Evolutionary conservation across 1,140 invertebrate genomes (phyloP).

Genomic region (Sweltsa coloradensis): DNA sequence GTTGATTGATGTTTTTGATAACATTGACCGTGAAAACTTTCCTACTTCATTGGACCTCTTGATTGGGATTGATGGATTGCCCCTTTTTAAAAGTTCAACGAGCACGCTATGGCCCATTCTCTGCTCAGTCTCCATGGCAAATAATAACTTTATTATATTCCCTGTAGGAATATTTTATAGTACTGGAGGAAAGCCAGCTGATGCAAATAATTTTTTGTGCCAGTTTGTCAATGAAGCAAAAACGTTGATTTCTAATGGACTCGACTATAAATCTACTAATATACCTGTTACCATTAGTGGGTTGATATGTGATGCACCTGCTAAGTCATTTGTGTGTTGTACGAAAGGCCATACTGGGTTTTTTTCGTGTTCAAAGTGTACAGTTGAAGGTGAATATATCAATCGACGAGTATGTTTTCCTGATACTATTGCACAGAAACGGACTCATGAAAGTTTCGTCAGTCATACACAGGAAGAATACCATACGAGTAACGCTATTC

Average conservation of each 20-base stretch:
- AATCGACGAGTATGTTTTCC: constrained; percentile 11
- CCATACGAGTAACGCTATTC: constrained; percentile 7
- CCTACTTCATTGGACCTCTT: too few relatives aligned
- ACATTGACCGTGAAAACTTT: too few relatives aligned
- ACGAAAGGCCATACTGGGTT: constrained; percentile 22
- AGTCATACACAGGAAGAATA: constrained; percentile 15
- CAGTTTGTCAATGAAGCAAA: constrained; percentile 23
- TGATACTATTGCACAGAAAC: constrained; percentile 8
- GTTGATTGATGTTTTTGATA: too few relatives aligned
- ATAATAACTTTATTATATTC: too few relatives aligned
- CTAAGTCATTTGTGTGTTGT: constrained; percentile 20
- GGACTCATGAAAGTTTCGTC: constrained; percentile 20
- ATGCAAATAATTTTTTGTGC: constrained; percentile 20
- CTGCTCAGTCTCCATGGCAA: too few relatives aligned
- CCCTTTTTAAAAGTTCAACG: too few relatives aligned
- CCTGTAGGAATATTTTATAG: too few relatives aligned
- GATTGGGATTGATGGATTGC: too few relatives aligned
- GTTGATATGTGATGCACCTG: constrained; percentile 26
- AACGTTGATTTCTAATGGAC: constrained; percentile 15
- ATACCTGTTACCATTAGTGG: constrained; percentile 16
- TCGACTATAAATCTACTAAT: constrained; percentile 15
- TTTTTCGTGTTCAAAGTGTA: constrained; percentile 23
- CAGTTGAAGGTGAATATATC: constrained; percentile 10
- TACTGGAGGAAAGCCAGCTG: constrained; percentile 21
- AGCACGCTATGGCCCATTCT: too few relatives aligned